Conservation (phyloP, 2,888 invertebrate genomes). For the Phalera bucephala region DNA sequence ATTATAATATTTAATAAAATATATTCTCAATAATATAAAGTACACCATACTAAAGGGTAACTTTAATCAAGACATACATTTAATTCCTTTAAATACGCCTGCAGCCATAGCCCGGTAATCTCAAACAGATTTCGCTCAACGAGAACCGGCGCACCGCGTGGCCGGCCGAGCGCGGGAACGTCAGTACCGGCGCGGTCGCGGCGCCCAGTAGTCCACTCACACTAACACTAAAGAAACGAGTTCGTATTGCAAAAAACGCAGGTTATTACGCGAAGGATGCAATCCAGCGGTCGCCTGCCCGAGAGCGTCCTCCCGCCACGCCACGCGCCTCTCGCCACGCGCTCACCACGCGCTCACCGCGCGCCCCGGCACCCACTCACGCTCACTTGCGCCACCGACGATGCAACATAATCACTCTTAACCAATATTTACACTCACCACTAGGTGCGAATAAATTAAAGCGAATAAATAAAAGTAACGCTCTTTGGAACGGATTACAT, state of each 20-base stretch:
- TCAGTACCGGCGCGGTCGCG: slow-evolving; percentile 10
- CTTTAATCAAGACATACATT: slow-evolving; percentile 51
- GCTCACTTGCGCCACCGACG: slow-evolving; percentile 30
- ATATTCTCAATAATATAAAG: slow-evolving; percentile 48
- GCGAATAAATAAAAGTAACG: slow-evolving; percentile 67
- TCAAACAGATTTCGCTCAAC: slow-evolving; percentile 9
- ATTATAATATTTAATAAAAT: slow-evolving; percentile 61
- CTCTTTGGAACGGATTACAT: slow-evolving; percentile 75
- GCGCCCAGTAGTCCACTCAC: slow-evolving; percentile 44
- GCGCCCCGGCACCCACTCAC: slow-evolving; percentile 22
- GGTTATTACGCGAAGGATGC: slow-evolving; percentile 35
- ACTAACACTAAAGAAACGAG: slow-evolving; percentile 52
- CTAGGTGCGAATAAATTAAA: slow-evolving; percentile 59
- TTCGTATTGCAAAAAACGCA: slow-evolving; percentile 47
- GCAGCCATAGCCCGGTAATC: slow-evolving; percentile 52
- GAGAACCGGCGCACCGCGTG: slow-evolving; percentile 2
- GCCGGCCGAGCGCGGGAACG: slow-evolving; percentile 6
- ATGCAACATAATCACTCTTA: slow-evolving; percentile 40
- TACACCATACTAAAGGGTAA: slow-evolving; percentile 57
- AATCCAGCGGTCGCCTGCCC: slow-evolving; percentile 59
- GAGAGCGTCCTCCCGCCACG: slow-evolving; percentile 32
- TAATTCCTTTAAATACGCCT: slow-evolving; percentile 57
- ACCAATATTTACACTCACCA: slow-evolving; percentile 41
- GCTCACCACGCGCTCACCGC: slow-evolving; percentile 5
- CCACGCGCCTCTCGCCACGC: slow-evolving; percentile 10